Percentiles rank a stretch among this genome's conserved stretches.
Evolutionary conservation across 2,797 vertebrate genomes (phyloP).

Genomic region (Sebastes oblongus): DNA sequence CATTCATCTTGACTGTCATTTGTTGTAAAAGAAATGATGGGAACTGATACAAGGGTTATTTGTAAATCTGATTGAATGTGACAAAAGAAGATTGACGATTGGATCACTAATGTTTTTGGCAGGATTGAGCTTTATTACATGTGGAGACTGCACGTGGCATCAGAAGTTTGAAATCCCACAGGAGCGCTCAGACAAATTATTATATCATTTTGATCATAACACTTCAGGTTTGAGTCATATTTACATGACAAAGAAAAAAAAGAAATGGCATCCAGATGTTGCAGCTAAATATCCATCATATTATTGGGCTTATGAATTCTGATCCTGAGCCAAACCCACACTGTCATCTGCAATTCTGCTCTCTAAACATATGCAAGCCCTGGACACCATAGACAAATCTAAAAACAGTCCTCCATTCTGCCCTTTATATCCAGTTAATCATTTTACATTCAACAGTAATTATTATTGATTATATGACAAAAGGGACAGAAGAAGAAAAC

Average conservation of each 20-base stretch:
- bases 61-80: neutral
- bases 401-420: neutral
- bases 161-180: constrained; percentile 27
- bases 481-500: neutral
- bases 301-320: constrained; percentile 6
- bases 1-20: neutral
- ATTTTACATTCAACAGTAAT: neutral
- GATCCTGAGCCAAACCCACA: neutral
- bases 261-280: constrained; percentile 8
- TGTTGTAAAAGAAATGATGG: neutral
- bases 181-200: constrained; percentile 47
- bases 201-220: constrained; percentile 16
- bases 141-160: neutral
- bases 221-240: constrained; percentile 8
- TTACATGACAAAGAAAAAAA: constrained; percentile 9
- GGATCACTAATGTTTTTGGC: constrained; percentile 10
- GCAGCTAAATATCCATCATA: neutral
- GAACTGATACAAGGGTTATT: neutral
- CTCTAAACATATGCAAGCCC: neutral
- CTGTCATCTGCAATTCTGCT: constrained; percentile 5
- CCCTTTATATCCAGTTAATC: neutral
- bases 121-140: constrained; percentile 17
- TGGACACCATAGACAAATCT: neutral
- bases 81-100: constrained; percentile 31
- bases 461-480: neutral